Percentiles rank a stretch among this genome's conserved stretches.
Conservation (phyloP, 2,888 invertebrate species). For the Oxytorus armatus region DNA sequence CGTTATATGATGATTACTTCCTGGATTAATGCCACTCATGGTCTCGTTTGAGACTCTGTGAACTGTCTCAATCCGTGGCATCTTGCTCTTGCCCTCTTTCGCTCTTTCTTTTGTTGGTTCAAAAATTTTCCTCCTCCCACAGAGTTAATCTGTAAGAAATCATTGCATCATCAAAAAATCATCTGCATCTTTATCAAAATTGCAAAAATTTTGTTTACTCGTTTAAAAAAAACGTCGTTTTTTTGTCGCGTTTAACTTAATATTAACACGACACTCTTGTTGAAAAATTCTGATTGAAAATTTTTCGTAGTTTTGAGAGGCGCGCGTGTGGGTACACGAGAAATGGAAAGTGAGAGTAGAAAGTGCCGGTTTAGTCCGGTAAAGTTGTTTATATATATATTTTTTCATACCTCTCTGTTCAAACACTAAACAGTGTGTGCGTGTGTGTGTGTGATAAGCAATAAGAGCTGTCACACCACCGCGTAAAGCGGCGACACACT, state of each 20-base stretch:
- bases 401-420: conserved; percentile 38
- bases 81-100: conserved; percentile 65
- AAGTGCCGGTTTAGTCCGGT: conserved; percentile 54
- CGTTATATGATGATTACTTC: conserved; percentile 71
- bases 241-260: conserved; percentile 29
- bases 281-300: background rate
- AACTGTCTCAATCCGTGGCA: conserved; percentile 72
- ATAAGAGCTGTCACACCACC: conserved; percentile 73
- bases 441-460: no score
- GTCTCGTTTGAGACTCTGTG: conserved; percentile 66
- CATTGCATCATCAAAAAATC: conserved; percentile 27
- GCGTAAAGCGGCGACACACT: conserved; percentile 59
- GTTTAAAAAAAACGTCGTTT: no score
- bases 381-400: conserved; percentile 1
- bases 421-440: no score
- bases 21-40: conserved; percentile 72
- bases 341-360: conserved; percentile 64
- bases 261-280: conserved; percentile 54
- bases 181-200: no score
- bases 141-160: conserved; percentile 38
- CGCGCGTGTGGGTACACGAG: conserved; percentile 9
- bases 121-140: conserved; percentile 1
- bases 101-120: background rate
- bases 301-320: conserved; percentile 11
- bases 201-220: no score